Evolutionary conservation across 2,888 invertebrate species (phyloP).

Genomic region (Syritta pipiens): DNA sequence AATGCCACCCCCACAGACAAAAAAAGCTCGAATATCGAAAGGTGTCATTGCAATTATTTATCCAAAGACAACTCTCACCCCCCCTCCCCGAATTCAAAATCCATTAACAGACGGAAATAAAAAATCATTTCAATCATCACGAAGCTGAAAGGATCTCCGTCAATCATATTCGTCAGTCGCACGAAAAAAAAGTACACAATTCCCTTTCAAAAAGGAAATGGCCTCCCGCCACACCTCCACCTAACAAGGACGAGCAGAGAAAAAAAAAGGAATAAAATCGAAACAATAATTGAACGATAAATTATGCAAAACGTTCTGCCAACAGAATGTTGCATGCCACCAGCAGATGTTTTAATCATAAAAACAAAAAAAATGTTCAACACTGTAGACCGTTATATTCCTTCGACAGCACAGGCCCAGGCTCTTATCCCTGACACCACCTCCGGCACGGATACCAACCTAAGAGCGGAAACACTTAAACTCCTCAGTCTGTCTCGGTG

Average conservation of each 20-base stretch:
- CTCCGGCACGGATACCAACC: not conserved
- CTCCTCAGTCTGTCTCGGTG: slow-evolving; percentile 1
- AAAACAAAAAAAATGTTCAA: slow-evolving; percentile 22
- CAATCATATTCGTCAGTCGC: slow-evolving; percentile 8
- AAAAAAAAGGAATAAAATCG: not conserved
- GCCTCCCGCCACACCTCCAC: not conserved
- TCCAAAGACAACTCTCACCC: not conserved
- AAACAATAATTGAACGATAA: slow-evolving; percentile 29
- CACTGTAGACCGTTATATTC: too few species aligned
- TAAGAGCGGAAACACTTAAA: slow-evolving; percentile 38
- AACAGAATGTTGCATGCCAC: slow-evolving; percentile 35
- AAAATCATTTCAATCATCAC: slow-evolving; percentile 3
- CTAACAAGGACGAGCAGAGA: not conserved
- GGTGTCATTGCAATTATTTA: not conserved
- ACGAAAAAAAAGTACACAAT: slow-evolving; percentile 1
- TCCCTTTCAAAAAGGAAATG: not conserved
- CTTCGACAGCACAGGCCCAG: too few species aligned
- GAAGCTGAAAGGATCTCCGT: not conserved
- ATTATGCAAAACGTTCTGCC: slow-evolving; percentile 26
- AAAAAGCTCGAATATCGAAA: not conserved
- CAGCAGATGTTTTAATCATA: slow-evolving; percentile 41
- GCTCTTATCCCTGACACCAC: slow-evolving; percentile 15
- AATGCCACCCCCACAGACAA: not conserved
- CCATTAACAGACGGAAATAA: not conserved
- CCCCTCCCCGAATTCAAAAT: not conserved